Base-by-base conservation (phyloP, 1,140 invertebrate genomes). In the Trachymyrmex septentrionalis region DNA sequence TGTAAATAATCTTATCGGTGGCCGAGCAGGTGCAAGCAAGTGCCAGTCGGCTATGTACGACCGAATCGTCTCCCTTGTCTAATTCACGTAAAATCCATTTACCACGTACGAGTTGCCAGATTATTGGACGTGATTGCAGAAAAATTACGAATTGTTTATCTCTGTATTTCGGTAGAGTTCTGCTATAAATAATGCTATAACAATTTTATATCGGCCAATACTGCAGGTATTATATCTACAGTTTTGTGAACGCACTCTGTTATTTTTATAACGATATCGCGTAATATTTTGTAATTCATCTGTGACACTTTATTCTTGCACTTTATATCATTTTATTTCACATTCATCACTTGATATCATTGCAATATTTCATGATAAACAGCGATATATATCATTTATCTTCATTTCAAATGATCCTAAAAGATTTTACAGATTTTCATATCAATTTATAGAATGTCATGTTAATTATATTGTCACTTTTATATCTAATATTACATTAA, bases 1-100 rank as follows among this genome's bases (percentile, higher is more conserved):
- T 91, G 86, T 91, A 91, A 91, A 91, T 91, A 88, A 91, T 91
- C 87, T 91, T 87, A 91, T 89, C 90, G 77, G 50, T 24, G 24
- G 61, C 53, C 67, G 63, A 85, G 76, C 85, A 91, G 82, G 69
- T 91, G 76, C 75, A 66, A 80, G 27, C 71, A 64, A 77, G 64
- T 87, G 78, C 73, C 77, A 72, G 24, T 34, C 21, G 30, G 7
- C n/a, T 44, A 59, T 16, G 53, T 44, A 64, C 19, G 76, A 67
- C 63, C 88, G 63, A 89, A 89, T 90, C 61, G 64, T 34, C 55
- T 75, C 55, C 69, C 67, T 73, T 27, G 38, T 50, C 34, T n/a
- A 59, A 73, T 24, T 24, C 12, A 53, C 77, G 30, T 59, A 73
- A 84, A 89, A 86, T 90, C 38, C 50, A 57, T 63, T 76, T 67